phyloP scores from a whole-genome alignment of 2,888 invertebrate species.

The Campoletis raptor region DNA sequence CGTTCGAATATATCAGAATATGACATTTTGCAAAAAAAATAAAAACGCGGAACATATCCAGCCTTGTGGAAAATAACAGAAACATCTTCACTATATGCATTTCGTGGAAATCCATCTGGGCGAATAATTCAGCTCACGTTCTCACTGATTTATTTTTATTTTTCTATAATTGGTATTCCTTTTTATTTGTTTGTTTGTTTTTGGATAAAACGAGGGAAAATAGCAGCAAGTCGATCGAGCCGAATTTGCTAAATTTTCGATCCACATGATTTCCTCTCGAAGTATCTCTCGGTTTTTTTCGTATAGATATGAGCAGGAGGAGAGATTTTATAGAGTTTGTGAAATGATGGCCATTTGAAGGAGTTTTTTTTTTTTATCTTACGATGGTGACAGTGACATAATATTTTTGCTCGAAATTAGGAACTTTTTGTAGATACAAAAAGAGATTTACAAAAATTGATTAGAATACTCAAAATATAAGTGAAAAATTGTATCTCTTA shows the following conservation, averaged over 20 bases:
- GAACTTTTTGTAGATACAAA: background rate
- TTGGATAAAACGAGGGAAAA: background rate
- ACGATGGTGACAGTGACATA: background rate
- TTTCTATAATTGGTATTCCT: background rate
- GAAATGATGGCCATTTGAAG: background rate
- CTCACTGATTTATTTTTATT: background rate
- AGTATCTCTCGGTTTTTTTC: background rate
- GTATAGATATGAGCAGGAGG: background rate
- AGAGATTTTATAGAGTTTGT: background rate
- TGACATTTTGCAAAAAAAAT: conserved; percentile 28
- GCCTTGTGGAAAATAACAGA: conserved; percentile 29
- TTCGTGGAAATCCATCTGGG: background rate
- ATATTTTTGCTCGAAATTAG: background rate
- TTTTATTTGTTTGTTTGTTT: background rate
- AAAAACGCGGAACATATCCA: background rate
- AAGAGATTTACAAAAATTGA: no score
- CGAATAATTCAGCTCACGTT: background rate
- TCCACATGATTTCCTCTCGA: background rate
- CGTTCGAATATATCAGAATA: conserved; percentile 1
- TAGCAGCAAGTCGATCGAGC: background rate
- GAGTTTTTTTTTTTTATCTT: background rate
- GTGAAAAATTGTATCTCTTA: no score
- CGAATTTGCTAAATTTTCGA: background rate
- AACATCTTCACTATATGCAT: conserved; percentile 4
- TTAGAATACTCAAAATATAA: no score